Conservation (phyloP, 2,113 vertebrate species). For the Anguilla rostrata region DNA sequence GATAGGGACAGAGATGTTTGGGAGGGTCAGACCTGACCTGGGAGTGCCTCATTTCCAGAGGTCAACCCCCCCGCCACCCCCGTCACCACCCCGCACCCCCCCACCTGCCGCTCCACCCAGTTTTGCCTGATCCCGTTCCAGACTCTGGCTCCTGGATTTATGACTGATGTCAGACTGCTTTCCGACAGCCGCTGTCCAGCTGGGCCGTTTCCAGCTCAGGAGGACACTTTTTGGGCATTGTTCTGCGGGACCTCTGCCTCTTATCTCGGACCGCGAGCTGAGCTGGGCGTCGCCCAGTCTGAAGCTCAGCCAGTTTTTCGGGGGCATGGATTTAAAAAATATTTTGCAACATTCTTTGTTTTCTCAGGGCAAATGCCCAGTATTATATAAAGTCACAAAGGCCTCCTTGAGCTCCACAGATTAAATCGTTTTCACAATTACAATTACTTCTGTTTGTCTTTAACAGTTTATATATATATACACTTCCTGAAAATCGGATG, state of each 20-base stretch:
- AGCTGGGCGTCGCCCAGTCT: background rate
- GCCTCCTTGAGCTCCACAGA: no score
- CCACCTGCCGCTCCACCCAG: conserved; percentile 28
- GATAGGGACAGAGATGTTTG: conserved; percentile 13
- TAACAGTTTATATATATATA: no score
- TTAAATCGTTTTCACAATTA: no score
- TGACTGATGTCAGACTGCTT: background rate
- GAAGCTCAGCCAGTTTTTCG: background rate
- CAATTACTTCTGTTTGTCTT: no score
- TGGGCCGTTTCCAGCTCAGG: background rate
- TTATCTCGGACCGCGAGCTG: background rate
- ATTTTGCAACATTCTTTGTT: background rate
- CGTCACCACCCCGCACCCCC: background rate
- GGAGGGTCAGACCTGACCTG: conserved; percentile 23
- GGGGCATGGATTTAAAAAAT: background rate
- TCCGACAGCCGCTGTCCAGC: background rate
- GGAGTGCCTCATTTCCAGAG: conserved; percentile 59
- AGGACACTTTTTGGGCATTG: background rate
- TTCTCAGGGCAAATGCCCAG: background rate
- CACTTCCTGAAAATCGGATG: no score
- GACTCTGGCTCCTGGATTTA: background rate
- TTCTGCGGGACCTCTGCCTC: background rate
- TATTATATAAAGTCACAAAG: no score
- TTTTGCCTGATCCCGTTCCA: conserved; percentile 29
- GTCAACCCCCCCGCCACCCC: conserved; percentile 43